phyloP scores from a whole-genome alignment of 1,140 invertebrate genomes.

The Mya arenaria region DNA sequence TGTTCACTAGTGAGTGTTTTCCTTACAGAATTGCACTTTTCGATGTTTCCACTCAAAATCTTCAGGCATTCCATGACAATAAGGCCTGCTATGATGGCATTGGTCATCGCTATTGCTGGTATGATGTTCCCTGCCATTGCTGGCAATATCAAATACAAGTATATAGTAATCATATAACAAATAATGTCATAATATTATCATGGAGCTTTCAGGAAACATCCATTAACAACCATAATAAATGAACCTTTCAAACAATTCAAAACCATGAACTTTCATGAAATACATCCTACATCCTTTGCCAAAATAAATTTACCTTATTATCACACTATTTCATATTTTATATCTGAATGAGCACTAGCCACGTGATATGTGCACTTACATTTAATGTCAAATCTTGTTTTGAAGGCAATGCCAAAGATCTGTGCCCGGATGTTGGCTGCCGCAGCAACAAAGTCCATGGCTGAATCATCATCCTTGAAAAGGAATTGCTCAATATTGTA shows the following conservation, averaged over 20 bases:
- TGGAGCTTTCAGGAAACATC: no score
- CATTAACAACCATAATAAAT: no score
- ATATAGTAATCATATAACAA: no score
- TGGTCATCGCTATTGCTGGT: constrained; percentile 99
- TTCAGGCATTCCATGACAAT: constrained; percentile 94
- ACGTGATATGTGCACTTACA: constrained; percentile 87
- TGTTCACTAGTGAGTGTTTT: no score
- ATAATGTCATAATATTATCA: no score
- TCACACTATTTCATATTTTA: no score
- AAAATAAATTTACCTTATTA: no score
- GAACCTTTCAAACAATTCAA: no score
- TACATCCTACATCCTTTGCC: no score
- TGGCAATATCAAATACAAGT: constrained; percentile 80
- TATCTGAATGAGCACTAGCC: no score
- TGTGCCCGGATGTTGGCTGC: constrained; percentile 96
- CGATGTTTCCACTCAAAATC: constrained; percentile 87
- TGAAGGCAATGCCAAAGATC: constrained; percentile 94
- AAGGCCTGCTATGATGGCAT: constrained; percentile 97
- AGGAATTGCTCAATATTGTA: constrained; percentile 46
- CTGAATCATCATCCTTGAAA: constrained; percentile 90
- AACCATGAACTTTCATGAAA: no score
- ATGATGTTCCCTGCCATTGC: constrained; percentile 99
- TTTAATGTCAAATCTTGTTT: constrained; percentile 97
- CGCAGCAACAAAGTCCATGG: constrained; percentile 98
- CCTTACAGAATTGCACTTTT: constrained; percentile 79